Conservation (phyloP, 2,888 invertebrate species). For the Lepidonotus clava region DNA sequence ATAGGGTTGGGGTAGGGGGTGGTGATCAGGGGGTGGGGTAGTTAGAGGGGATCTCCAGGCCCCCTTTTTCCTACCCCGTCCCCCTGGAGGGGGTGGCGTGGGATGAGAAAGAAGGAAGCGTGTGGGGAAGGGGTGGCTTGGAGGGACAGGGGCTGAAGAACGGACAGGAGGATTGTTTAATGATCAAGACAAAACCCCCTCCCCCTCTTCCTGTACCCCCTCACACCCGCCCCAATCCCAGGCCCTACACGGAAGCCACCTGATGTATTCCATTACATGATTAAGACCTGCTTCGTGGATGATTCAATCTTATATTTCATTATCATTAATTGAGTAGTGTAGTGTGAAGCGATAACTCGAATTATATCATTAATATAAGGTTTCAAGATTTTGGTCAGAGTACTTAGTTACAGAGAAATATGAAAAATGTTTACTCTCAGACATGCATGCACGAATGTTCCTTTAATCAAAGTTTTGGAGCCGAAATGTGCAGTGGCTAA, state of each 20-base stretch:
- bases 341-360: too few relatives aligned
- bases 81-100: constrained; percentile 36
- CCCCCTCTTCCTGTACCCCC: background rate
- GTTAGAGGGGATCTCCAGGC: constrained; percentile 22
- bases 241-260: constrained; percentile 21
- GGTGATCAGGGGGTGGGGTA: background rate
- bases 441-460: too few relatives aligned
- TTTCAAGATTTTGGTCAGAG: too few relatives aligned
- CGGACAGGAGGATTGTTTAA: constrained; percentile 46
- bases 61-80: background rate
- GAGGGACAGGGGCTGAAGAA: constrained; percentile 12
- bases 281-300: background rate
- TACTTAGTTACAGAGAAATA: too few relatives aligned
- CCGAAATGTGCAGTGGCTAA: too few relatives aligned
- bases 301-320: background rate
- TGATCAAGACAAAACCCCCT: constrained; percentile 11
- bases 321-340: background rate
- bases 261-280: constrained; percentile 37
- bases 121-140: background rate
- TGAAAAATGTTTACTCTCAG: too few relatives aligned
- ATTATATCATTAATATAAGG: too few relatives aligned
- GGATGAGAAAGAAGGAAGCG: background rate
- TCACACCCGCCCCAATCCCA: background rate
- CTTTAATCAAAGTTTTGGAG: too few relatives aligned
- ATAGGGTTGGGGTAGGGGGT: background rate